Conservation (phyloP, 2,113 vertebrate species). For the Serinus canaria region DNA sequence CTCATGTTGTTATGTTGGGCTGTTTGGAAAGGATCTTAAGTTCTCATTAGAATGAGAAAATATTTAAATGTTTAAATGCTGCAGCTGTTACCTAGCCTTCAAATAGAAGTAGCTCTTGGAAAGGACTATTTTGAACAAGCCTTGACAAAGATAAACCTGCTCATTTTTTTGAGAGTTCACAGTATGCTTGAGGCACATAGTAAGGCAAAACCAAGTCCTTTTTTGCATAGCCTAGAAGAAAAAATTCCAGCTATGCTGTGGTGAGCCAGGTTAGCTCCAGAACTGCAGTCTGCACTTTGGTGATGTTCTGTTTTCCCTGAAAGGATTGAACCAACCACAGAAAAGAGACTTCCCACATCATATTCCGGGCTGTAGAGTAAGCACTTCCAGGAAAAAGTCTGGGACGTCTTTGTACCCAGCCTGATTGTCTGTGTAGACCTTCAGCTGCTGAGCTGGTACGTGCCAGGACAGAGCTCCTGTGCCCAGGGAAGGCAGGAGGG, state of each 20-base stretch:
- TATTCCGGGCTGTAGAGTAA: neutral
- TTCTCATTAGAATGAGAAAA: slow-evolving; percentile 38
- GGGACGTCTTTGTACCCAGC: neutral
- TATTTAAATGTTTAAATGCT: slow-evolving; percentile 21
- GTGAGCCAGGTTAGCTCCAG: neutral
- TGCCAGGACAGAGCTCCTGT: neutral
- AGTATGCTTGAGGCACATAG: neutral
- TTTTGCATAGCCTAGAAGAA: neutral
- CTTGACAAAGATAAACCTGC: slow-evolving; percentile 29
- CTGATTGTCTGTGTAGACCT: neutral
- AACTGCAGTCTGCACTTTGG: neutral
- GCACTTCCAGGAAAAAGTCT: neutral
- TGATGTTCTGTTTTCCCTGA: neutral
- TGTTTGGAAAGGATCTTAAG: slow-evolving; percentile 25
- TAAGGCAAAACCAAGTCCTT: neutral
- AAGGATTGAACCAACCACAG: neutral
- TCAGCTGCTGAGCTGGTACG: neutral
- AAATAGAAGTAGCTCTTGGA: slow-evolving; percentile 3
- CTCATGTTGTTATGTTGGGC: neutral
- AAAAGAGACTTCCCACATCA: neutral
- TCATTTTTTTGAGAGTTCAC: neutral
- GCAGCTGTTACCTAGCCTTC: slow-evolving; percentile 27
- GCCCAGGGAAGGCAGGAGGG: neutral
- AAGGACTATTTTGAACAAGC: slow-evolving; percentile 8
- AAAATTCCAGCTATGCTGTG: neutral